phyloP scores from a whole-genome alignment of 2,113 vertebrate species.

The Rhinoptilus africanus region DNA sequence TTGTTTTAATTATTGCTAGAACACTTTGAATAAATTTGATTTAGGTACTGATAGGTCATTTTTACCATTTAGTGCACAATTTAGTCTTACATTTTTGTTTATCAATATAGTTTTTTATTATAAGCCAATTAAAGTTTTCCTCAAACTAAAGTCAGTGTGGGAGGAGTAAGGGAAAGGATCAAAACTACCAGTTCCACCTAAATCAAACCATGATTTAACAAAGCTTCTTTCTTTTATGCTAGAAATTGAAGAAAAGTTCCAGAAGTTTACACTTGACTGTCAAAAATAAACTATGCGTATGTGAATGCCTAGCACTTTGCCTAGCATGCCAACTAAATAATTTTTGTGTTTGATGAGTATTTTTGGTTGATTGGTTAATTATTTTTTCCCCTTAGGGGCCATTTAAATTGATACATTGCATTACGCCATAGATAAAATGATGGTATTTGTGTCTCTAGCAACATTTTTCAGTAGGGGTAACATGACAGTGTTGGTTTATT shows the following conservation, averaged over 20 bases:
- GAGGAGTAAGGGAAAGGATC: background rate
- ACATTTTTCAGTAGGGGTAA: background rate
- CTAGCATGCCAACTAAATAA: background rate
- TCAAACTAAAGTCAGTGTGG: background rate
- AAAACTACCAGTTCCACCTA: background rate
- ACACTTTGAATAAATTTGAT: background rate
- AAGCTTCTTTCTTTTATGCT: background rate
- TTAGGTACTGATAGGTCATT: background rate
- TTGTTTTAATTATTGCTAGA: background rate
- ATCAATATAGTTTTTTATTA: background rate
- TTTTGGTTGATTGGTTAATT: rapidly evolving
- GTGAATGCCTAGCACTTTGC: background rate
- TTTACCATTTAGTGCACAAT: background rate
- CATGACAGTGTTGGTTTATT: background rate
- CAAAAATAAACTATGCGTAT: background rate
- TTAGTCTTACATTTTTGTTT: background rate
- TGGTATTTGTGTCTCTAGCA: background rate
- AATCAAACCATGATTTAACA: background rate
- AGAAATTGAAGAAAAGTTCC: background rate
- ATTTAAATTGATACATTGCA: background rate
- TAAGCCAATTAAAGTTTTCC: background rate
- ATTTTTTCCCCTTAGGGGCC: background rate
- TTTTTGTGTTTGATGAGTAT: background rate
- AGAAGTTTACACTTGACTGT: background rate
- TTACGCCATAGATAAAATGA: background rate